Conservation (phyloP, 2,888 invertebrate species). For the Metallyticus violacea region DNA sequence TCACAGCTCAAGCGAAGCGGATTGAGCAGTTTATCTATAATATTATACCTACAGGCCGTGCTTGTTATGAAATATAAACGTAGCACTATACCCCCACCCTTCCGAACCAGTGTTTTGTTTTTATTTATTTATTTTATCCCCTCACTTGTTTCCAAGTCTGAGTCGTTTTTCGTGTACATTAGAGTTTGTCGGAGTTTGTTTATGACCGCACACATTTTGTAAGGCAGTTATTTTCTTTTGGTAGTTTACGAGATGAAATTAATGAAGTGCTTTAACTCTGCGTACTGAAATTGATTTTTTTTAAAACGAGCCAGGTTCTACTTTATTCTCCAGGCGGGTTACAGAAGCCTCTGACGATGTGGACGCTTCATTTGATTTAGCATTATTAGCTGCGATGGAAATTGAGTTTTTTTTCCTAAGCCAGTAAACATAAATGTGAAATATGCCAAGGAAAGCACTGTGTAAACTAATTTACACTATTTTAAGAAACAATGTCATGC, state of each 20-base stretch:
- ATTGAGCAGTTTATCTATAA: not conserved
- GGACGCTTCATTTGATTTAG: not conserved
- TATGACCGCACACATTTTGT: not conserved
- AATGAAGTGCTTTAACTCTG: not conserved
- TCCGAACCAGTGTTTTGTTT: too few relatives aligned
- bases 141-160: not conserved
- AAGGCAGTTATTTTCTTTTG: not conserved
- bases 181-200: too few relatives aligned
- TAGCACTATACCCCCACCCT: too few relatives aligned
- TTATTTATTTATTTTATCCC: too few relatives aligned
- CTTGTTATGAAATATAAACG: not conserved
- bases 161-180: not conserved
- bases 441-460: too few relatives aligned
- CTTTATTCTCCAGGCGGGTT: not conserved
- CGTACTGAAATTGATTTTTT: not conserved
- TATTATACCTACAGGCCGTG: not conserved
- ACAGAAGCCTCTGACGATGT: not conserved
- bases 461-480: too few relatives aligned
- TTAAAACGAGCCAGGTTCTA: not conserved
- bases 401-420: too few relatives aligned
- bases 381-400: not conserved
- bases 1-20: not conserved
- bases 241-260: not conserved
- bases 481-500: too few relatives aligned
- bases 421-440: too few relatives aligned